A percentile compares a stretch with the other conserved stretches of the same genome.
phyloP scores from a whole-genome alignment of 2,797 vertebrate genomes.

The Xenentodon cancila region DNA sequence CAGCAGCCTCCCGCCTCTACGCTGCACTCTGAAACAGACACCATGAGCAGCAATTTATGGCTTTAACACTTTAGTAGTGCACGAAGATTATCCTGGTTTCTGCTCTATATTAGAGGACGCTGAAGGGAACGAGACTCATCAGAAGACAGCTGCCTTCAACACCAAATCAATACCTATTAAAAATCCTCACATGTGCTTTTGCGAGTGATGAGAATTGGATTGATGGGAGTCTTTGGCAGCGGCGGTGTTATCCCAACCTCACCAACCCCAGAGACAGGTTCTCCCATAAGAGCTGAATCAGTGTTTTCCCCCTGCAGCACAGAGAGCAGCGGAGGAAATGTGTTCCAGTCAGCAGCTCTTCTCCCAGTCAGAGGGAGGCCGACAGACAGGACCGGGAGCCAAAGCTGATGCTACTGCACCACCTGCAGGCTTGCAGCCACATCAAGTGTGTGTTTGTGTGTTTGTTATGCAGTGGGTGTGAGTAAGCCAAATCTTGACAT shows the following conservation, averaged over 20 bases:
- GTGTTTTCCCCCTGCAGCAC: constrained; percentile 72
- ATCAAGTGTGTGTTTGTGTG: constrained; percentile 14
- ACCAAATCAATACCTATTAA: constrained; percentile 53
- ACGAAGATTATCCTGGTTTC: background rate
- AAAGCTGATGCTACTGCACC: constrained; percentile 84
- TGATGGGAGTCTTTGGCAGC: constrained; percentile 34
- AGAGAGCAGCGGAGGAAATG: constrained; percentile 60
- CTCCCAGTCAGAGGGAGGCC: constrained; percentile 66
- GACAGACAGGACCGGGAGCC: constrained; percentile 49
- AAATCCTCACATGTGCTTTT: constrained; percentile 9
- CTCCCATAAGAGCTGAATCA: constrained; percentile 80
- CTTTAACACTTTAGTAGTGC: constrained; percentile 14
- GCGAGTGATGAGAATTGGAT: constrained; percentile 49
- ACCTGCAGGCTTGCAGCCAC: constrained; percentile 80
- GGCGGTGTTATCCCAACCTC: constrained; percentile 51
- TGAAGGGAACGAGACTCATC: constrained; percentile 13
- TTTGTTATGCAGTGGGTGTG: constrained; percentile 13
- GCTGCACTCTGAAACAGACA: background rate
- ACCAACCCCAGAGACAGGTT: constrained; percentile 62
- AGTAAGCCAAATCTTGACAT: constrained; percentile 25
- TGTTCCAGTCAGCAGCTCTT: constrained; percentile 78
- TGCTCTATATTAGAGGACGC: background rate
- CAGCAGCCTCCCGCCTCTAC: background rate
- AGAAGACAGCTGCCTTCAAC: constrained; percentile 28
- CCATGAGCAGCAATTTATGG: constrained; percentile 5